Evolutionary conservation across 2,888 invertebrate genomes (phyloP), one percentile per base, ranked within the genome.

Genomic region (Monopis laevigella): DNA sequence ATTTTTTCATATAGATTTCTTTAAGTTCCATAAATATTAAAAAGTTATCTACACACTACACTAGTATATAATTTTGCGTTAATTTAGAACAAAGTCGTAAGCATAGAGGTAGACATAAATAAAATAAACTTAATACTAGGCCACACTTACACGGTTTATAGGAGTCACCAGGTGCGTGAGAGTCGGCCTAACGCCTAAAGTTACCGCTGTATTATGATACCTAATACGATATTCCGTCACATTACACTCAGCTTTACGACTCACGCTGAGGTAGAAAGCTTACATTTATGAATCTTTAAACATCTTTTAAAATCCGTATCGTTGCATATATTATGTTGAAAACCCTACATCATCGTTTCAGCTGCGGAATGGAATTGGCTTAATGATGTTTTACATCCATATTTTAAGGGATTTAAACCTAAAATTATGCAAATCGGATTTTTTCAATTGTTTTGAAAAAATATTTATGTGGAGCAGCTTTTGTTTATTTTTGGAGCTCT

Each of bases 201-300:
- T 65, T 66, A 64, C 59, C 56, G 55, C 48, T 59, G 52, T 63
- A 63, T 66, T 62, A 68, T 42, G 40, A 44, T 61, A 62, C 58
- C 60, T 56, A 51, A 67, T 66, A 65, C 56, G 62, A 65, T 69
- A 65, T 72, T 67, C 65, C 58, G 63, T 64, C 62, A 59, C 65
- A 62, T 74, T 64, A 70, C 65, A 66, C 65, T 71, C 62, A 65
- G 65, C 56, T 78, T 78, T 77, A 78, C 62, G 74, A 71, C 65
- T 57, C 55, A 51, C 54, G 68, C 63, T 64, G 66, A 70, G 65
- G 66, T 60, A 58, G 58, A 57, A 62, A 63, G 67, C 67, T 69
- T 65, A 65, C 54, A 56, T 69, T 69, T 72, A 77, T 75, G 69
- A 74, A 77, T 75, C 63, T 72, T 77, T 74, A 66, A 75, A 61